Conservation (phyloP, 2,797 vertebrate species). For the Bufotes viridis region DNA sequence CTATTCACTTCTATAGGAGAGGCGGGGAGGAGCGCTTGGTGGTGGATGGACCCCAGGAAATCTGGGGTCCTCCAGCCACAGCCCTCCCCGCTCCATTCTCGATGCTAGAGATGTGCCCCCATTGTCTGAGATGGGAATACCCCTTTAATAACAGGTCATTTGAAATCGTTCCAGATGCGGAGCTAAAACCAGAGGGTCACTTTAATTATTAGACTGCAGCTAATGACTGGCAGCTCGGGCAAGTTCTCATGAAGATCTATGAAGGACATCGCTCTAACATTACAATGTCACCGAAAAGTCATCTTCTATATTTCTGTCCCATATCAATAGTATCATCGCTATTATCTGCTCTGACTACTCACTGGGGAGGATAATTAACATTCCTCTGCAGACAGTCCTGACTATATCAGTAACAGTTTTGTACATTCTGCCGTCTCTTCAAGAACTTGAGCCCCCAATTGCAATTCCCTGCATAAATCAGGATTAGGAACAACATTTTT, state of each 20-base stretch:
- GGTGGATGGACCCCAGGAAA: too few species aligned
- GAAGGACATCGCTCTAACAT: neutral
- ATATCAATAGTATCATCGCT: neutral
- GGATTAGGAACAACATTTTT: conserved; percentile 27
- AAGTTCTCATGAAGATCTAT: neutral
- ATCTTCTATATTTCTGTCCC: neutral
- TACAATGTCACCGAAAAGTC: conserved; percentile 1
- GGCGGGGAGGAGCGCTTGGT: too few species aligned
- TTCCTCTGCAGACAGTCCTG: neutral
- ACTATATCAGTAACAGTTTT: conserved; percentile 2
- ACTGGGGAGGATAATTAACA: neutral
- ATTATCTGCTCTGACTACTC: neutral
- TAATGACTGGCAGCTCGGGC: neutral
- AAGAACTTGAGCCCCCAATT: conserved; percentile 35
- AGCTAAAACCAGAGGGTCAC: neutral
- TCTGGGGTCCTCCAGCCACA: too few species aligned
- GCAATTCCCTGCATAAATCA: conserved; percentile 34
- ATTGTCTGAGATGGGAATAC: too few species aligned
- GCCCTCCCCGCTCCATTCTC: too few species aligned
- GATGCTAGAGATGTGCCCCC: too few species aligned
- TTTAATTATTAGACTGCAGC: neutral
- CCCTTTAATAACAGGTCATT: too few species aligned
- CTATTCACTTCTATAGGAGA: too few species aligned
- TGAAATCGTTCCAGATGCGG: too few species aligned
- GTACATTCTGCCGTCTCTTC: neutral